Evolutionary conservation across 2,113 vertebrate species (phyloP).

Genomic region (Ciconia maguari): DNA sequence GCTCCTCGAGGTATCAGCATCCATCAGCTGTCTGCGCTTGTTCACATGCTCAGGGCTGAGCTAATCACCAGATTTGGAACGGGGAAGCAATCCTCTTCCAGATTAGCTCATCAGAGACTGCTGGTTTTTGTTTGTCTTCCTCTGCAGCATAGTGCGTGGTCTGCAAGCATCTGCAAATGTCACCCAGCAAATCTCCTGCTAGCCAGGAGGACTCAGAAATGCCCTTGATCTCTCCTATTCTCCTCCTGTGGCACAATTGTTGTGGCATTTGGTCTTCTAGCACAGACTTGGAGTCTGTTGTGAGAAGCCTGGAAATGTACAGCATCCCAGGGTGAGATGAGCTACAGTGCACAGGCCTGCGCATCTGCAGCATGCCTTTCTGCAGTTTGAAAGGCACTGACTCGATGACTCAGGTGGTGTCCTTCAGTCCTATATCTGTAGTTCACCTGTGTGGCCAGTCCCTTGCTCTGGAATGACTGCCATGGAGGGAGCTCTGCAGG

Average conservation of each 20-base stretch:
- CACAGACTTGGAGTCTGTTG: background rate
- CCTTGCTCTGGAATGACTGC: background rate
- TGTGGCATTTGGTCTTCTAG: background rate
- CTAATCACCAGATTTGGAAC: constrained; percentile 7
- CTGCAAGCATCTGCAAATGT: constrained; percentile 5
- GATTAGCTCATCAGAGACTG: background rate
- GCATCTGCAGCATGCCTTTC: background rate
- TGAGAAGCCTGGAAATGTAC: background rate
- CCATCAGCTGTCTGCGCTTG: background rate
- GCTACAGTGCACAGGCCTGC: background rate
- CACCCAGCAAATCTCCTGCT: constrained; percentile 8
- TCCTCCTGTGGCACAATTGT: background rate
- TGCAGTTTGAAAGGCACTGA: background rate
- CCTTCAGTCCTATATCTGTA: background rate
- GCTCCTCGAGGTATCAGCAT: background rate
- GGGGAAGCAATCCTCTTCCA: background rate
- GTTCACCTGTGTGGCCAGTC: background rate
- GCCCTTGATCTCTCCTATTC: background rate
- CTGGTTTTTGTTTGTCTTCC: background rate
- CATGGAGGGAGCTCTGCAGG: background rate
- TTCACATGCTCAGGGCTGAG: background rate
- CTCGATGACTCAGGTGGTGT: background rate
- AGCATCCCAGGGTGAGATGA: background rate
- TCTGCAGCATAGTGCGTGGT: background rate
- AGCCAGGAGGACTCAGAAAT: background rate